Base-by-base conservation (phyloP, 2,888 invertebrate species). In the Choristoneura rosaceana region DNA sequence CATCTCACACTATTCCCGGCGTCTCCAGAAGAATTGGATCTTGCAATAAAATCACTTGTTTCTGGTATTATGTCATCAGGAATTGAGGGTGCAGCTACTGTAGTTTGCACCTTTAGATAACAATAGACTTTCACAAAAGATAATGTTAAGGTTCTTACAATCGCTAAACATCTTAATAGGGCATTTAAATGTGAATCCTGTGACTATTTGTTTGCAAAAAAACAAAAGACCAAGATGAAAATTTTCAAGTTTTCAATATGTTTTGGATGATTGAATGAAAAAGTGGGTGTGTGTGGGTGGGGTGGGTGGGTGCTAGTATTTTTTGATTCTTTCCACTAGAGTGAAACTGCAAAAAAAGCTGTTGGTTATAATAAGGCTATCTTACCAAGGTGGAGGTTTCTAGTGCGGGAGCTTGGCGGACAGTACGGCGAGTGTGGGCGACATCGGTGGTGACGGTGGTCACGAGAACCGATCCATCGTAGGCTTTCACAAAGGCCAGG, bases 391-490 rank as follows among this genome's bases (percentile, higher is more conserved):
- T 55, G 8, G 10, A 15, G 41, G 9, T 74, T 91, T 86, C 50
- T 84, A 80, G 63, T 60, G 87, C 88, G 80, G 78, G 79, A 87
- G 90, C 76, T 81, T 89, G 82, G 38, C 92, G 87, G 0, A 79
- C 77, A 3, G 92, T 84, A 69, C 95, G 93, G 71, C 96, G 93
- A 0, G 96, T 95, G 83, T 96, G 96, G 63, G 94, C 95, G 7
- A 95, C 95, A 87, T 96, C 96, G 68, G 95, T 96, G 2, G 95
- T 94, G 62, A 97, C 95, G 10, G 95, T 95, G 14, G 95, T 94
- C 76, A 97, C 93, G 34, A 97, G 80, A 38, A 95, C 96, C 10
- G 94, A 90, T 0, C 94, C 95, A 71, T 95, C 92, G 79, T 95
- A 96, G 0, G 94, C 94, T 77, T 95, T 94, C 64, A 87, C 88